These are phyloP conservation scores for Drosophila nigrodunni DNA, from an alignment of 1,140 invertebrate species.

Conservation along the genomic window DNA sequence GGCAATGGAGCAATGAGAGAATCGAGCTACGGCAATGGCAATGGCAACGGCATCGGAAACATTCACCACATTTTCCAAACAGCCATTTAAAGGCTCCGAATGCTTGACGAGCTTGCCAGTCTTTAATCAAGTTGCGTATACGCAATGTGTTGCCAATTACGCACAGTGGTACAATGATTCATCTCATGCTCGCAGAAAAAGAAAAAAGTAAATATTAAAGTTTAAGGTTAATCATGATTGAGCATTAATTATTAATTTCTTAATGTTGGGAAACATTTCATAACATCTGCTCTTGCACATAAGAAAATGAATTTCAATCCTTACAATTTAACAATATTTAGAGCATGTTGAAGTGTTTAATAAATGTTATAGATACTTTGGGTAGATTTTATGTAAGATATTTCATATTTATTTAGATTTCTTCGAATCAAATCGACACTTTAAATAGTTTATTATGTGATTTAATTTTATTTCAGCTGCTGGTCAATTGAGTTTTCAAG, in stretches of 20 bases:
- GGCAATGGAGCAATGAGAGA: conserved; percentile 4
- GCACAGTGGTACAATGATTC: conserved; percentile 23
- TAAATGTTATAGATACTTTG: too few relatives aligned
- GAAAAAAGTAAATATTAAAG: not conserved
- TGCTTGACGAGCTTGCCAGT: conserved; percentile 43
- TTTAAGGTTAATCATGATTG: too few relatives aligned
- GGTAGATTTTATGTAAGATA: too few relatives aligned
- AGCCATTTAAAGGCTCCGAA: conserved; percentile 54
- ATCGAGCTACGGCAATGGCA: conserved; percentile 2
- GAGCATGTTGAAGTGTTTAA: too few relatives aligned
- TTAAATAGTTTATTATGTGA: conserved; percentile 12
- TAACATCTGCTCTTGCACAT: too few relatives aligned
- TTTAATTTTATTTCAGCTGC: not conserved
- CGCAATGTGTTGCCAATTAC: conserved; percentile 69
- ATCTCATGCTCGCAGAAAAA: not conserved
- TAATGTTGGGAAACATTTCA: too few relatives aligned
- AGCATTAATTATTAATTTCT: too few relatives aligned
- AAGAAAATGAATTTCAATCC: too few relatives aligned
- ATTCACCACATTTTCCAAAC: conserved; percentile 61
- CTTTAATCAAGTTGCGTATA: conserved; percentile 67
- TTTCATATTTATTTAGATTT: not conserved
- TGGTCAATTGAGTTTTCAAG: conserved; percentile 5
- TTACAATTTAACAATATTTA: too few relatives aligned
- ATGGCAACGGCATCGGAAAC: too few relatives aligned
- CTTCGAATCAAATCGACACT: not conserved